Base-by-base conservation (phyloP, 2,888 invertebrate species). In the Conomelus anceps region DNA sequence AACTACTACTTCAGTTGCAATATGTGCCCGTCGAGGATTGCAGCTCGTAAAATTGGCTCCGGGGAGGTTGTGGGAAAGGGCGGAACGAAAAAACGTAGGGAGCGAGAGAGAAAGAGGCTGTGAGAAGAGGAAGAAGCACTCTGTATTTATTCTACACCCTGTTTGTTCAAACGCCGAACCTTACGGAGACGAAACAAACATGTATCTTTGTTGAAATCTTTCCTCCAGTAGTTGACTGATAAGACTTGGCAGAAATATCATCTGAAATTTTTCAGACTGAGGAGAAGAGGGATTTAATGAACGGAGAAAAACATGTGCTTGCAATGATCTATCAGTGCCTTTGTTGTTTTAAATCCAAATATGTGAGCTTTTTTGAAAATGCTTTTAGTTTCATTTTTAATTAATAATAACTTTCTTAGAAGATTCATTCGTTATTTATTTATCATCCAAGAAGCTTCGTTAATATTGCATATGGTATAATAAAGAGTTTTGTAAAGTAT, bases 21-120 rank as follows among this genome's bases (percentile, higher is more conserved):
- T 26, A 86, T 86, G 86, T 86, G 86, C 86, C 86, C 86, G 29
- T 23, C 26, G 86, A 86, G 86, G 24, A 86, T 86, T 86, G 86
- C n/a, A 17, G 24, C 24, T 86, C 86, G 29, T 86, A 86, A 86
- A 86, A 86, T 86, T 86, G 24, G 29, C 86, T 26, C 26, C 26
- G 23, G 86, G 20, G 23, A 23, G 23, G n/a, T 24, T 23, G 20
- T 24, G 24, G 24, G 7, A n/a, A 7, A 63, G 63, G 63, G 63
- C n/a, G 63, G 4, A 13, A n/a, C n/a, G 63, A n/a, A 63, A 63
- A 63, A 26, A 26, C 26, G 11, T 4, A 26, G 26, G n/a, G n/a
- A 4, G 63, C 20, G 63, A 63, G 29, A 24, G 86, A 86, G 23
- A 86, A 22, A 13, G 29, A 29, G 3, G 22, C 24, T 22, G 86